These are phyloP conservation scores for Lophius americanus DNA, from an alignment of 2,797 vertebrate species.

Conservation along the genomic window DNA sequence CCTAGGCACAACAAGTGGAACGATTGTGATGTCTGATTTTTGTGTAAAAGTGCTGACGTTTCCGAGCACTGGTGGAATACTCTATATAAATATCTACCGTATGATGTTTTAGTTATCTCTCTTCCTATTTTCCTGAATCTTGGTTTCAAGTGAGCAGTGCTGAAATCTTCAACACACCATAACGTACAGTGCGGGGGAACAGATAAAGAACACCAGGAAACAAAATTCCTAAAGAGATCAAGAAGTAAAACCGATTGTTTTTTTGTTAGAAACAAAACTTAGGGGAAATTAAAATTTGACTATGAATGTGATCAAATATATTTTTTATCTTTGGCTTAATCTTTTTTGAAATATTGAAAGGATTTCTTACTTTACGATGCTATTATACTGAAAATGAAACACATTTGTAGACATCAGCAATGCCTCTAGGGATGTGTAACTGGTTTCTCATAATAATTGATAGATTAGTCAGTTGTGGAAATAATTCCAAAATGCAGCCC, in stretches of 20 bases:
- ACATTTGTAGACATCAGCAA: neutral
- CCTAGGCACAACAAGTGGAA: conserved; percentile 1
- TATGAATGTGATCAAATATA: too few relatives aligned
- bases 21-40: conserved; percentile 5
- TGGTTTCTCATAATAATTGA: neutral
- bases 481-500: neutral
- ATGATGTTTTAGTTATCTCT: conserved; percentile 4
- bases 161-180: too few relatives aligned
- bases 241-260: neutral
- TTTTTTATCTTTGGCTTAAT: too few relatives aligned
- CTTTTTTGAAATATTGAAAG: too few relatives aligned
- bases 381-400: neutral
- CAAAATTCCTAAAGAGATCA: neutral
- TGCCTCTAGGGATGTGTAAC: neutral
- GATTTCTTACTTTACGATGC: neutral
- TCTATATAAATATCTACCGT: neutral
- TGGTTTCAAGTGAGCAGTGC: neutral
- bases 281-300: neutral
- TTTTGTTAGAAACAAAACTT: neutral
- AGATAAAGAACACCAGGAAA: neutral
- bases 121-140: neutral
- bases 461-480: neutral
- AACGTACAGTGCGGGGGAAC: neutral
- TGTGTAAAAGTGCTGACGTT: neutral
- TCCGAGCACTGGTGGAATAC: neutral